Base-by-base conservation (phyloP, 2,888 invertebrate genomes). In the Xanthorhoe designata region DNA sequence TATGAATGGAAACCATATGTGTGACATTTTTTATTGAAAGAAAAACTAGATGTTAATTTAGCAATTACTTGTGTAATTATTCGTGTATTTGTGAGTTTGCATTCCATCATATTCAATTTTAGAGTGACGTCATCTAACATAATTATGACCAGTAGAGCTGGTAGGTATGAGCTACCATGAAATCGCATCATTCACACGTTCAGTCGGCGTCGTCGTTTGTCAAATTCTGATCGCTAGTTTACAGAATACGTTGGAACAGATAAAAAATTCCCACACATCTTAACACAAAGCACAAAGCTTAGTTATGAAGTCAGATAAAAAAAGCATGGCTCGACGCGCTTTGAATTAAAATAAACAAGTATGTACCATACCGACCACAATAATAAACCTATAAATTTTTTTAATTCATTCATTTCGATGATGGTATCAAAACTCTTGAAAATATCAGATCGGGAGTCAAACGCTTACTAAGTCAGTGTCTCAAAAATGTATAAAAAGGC, bases 331-430 rank as follows among this genome's bases (percentile, higher is more conserved):
- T 57, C 67, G 67, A 79, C 79, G 78, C 82, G 82, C 68, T 64
- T 47, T 49, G 79, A 81, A 79, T 84, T 61, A 61, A 68, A 80
- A 78, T 75, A 76, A 62, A 73, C 59, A 13, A 7, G 4, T 32
- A 6, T 32, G n/a, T 32, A 32, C 32, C 32, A 7, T 7, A 32
- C 32, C 5, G 8, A 32, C 8, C 32, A 32, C 32, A 32, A 32
- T 32, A 32, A 7, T 32, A 2, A 32, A 32, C 32, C 32, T 32
- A 32, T 32, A 2, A 42, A 4, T 13, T 1, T 42, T 0, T 42
- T 42, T 42, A 42, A 42, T 42, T 42, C 2, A 42, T 42, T 13
- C 38, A n/a, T n/a, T 42, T 2, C 38, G 32, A 7, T 32, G 32
- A 6, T 32, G 6, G 2, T 42, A 42, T 13, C 4, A 13, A 13